Evolutionary conservation across 2,797 vertebrate species (phyloP).

Genomic region (Aplochiton taeniatus): DNA sequence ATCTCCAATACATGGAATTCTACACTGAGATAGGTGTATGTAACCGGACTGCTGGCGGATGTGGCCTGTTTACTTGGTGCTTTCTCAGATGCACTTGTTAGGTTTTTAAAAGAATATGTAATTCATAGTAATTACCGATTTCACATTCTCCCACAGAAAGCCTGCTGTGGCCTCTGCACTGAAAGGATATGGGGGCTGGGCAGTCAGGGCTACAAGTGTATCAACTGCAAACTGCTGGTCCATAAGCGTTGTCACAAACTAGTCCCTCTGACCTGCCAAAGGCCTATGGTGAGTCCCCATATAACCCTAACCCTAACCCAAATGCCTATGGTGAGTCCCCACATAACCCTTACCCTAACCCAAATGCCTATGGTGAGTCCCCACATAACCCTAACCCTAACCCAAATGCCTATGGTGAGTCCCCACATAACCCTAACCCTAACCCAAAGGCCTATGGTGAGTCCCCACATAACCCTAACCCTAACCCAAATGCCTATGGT

Average conservation of each 20-base stretch:
- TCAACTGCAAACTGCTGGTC: constrained; percentile 96
- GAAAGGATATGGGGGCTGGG: constrained; percentile 99
- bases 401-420: too few species aligned
- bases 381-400: too few species aligned
- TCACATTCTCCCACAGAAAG: constrained; percentile 77
- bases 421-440: too few species aligned
- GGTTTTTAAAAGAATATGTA: too few species aligned
- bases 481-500: too few species aligned
- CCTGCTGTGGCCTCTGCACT: constrained; percentile 94
- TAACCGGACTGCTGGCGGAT: constrained; percentile 46
- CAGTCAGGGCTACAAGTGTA: constrained; percentile 97
- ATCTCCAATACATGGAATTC: too few species aligned
- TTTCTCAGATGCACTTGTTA: too few species aligned
- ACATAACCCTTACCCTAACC: too few species aligned
- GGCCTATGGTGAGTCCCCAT: constrained; percentile 94
- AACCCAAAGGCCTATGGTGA: constrained; percentile 98
- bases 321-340: too few species aligned
- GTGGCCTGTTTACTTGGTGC: constrained; percentile 31
- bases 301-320: too few species aligned
- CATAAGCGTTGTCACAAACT: constrained; percentile 98
- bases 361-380: too few species aligned
- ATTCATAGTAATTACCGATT: constrained; percentile 5
- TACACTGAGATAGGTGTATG: constrained; percentile 52
- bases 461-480: too few species aligned
- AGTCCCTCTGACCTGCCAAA: constrained; percentile 93